Base-by-base conservation (phyloP, 2,888 invertebrate genomes). In the Ctena decussata region DNA sequence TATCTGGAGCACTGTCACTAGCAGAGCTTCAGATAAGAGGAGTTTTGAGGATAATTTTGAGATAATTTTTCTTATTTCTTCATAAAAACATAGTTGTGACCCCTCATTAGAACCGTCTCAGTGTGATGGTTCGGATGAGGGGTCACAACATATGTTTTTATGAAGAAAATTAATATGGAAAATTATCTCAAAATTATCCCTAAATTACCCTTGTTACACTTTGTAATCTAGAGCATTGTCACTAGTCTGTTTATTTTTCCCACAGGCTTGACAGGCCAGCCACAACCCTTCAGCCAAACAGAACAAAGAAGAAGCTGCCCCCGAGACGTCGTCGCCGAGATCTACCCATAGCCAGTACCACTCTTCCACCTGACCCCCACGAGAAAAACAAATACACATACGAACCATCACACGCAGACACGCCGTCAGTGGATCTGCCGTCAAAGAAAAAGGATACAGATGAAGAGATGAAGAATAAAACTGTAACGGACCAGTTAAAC, bases 311-410 rank as follows among this genome's bases (percentile, higher is more conserved):
- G 15, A 30, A n/a, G 11, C 30, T 8, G 30, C 32, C 21, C 27
- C 12, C 32, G 18, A n/a, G 35, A 6, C 6, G 39, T 37, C 30
- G 24, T 30, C 39, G 60, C 35, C 27, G 21, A 32, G 24, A 24
- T 37, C 46, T 41, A 30, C 35, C 73, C 0, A n/a, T n/a, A n/a
- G n/a, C n/a, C n/a, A 8, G 21, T 18, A n/a, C 57, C 5, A 65
- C 70, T 18, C 37, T 1, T 12, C 35, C 70, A 6, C 49, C 46
- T 8, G 76, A 76, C 70, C 39, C 30, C 11, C 86, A 86, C 37
- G 74, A 77, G 32, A 32, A 27, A 30, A 78, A 81, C 21, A 87
- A 87, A 60, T 85, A 85, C 76, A 80, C 83, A 18, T 78, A 83
- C 65, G 24, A 80, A 6, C 37, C 80, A 0, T 24, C 74, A 12